Evolutionary conservation across 2,797 vertebrate species (phyloP).

Genomic region (Peromyscus nudipes): DNA sequence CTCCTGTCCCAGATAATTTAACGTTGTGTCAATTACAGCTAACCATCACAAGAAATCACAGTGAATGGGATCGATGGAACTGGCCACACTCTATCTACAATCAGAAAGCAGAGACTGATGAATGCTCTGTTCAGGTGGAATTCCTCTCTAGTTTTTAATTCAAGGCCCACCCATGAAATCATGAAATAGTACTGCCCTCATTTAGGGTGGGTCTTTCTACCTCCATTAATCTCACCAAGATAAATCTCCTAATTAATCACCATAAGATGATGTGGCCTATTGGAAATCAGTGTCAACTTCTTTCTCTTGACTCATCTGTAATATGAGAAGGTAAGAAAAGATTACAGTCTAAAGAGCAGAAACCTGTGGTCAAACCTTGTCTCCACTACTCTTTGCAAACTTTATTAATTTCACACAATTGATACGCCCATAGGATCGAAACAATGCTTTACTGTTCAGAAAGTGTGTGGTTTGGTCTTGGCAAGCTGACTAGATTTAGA

Average conservation of each 20-base stretch:
- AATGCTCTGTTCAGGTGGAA: not conserved
- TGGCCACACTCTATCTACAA: not conserved
- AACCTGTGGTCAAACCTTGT: not conserved
- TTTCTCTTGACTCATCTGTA: constrained; percentile 43
- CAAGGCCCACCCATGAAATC: not conserved
- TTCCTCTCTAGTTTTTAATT: not conserved
- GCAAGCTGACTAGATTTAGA: not conserved
- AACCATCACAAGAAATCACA: not conserved
- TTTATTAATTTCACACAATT: constrained; percentile 6
- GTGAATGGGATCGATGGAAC: no score
- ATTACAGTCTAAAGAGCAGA: not conserved
- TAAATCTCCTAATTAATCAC: not conserved
- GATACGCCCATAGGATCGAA: not conserved
- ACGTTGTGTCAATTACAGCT: not conserved
- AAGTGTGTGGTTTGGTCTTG: not conserved
- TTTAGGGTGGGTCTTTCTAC: not conserved
- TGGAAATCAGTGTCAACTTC: not conserved
- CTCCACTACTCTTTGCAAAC: not conserved
- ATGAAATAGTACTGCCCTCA: not conserved
- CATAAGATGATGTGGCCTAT: not conserved
- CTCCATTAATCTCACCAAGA: not conserved
- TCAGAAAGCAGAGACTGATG: not conserved
- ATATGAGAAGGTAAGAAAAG: not conserved
- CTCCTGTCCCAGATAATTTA: not conserved
- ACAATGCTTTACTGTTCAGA: not conserved